Conservation (phyloP, 92 coral and sea anemone genomes). For the Heliopora coerulea region DNA sequence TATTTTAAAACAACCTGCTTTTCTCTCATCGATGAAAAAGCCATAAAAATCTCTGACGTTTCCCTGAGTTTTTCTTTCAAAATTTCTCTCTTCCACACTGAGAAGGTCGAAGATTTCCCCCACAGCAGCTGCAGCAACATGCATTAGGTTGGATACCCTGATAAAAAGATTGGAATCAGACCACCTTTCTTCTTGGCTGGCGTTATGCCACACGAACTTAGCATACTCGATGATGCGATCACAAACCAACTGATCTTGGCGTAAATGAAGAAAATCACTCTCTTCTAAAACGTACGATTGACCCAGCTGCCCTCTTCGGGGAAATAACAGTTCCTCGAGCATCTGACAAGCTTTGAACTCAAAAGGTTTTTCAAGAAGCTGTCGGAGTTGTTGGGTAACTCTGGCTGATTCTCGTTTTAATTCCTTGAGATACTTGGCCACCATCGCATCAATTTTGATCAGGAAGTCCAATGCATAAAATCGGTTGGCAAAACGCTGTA, state of each 20-base stretch:
- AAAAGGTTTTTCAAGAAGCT: conserved; percentile 21
- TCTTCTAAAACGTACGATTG: conserved; percentile 46
- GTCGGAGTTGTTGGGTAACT: conserved; percentile 27
- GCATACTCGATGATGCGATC: conserved; percentile 55
- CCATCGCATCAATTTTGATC: conserved; percentile 55
- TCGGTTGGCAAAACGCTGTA: conserved; percentile 40
- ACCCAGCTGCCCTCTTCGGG: conserved; percentile 50
- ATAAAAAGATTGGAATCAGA: conserved; percentile 60
- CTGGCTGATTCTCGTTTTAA: conserved; percentile 40
- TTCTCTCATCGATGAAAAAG: conserved; percentile 51
- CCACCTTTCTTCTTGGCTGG: conserved; percentile 39
- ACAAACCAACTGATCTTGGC: conserved; percentile 45
- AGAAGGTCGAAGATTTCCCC: conserved; percentile 46
- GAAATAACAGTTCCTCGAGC: conserved; percentile 60
- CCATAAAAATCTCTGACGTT: conserved; percentile 32
- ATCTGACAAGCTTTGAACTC: conserved; percentile 59
- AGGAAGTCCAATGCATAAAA: conserved; percentile 55
- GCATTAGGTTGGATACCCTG: conserved; percentile 61
- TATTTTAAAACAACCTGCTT: conserved; percentile 34
- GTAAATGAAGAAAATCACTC: conserved; percentile 41
- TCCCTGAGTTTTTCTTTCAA: conserved; percentile 10
- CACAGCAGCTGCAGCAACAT: conserved; percentile 47
- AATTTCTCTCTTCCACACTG: conserved; percentile 57
- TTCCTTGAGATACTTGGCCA: conserved; percentile 33
- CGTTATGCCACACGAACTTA: conserved; percentile 48